Conservation (phyloP, 2,797 vertebrate species). For the Falco berigora region DNA sequence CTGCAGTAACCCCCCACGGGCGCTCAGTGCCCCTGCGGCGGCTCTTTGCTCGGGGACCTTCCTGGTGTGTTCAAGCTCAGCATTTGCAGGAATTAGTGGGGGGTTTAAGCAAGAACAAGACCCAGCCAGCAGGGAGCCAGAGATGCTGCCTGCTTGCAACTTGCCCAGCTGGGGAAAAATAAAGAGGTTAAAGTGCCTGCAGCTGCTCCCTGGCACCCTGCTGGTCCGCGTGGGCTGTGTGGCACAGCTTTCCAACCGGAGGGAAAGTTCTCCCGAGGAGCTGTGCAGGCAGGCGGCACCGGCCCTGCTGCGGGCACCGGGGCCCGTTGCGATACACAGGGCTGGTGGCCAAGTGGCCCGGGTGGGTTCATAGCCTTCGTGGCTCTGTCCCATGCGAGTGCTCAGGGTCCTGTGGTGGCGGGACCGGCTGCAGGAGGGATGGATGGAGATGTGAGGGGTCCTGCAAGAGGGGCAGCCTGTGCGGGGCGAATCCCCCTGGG, state of each 20-base stretch:
- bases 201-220: neutral
- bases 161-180: neutral
- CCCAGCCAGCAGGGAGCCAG: neutral
- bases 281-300: neutral
- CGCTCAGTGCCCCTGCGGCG: accelerated
- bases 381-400: accelerated
- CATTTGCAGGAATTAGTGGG: neutral
- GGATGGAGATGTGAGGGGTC: neutral
- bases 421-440: neutral
- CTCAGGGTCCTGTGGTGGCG: accelerated
- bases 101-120: neutral
- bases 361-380: neutral
- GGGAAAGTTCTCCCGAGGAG: neutral
- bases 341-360: neutral
- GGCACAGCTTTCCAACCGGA: neutral
- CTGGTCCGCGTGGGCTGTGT: accelerated
- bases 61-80: neutral
- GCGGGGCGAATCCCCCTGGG: neutral
- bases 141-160: neutral
- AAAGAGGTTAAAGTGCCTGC: neutral
- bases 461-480: neutral
- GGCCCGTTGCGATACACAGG: accelerated
- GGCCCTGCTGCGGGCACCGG: neutral
- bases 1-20: neutral
- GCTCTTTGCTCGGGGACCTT: neutral